Conservation (phyloP, 1,140 invertebrate genomes). For the Anoplolepis gracilipes region DNA sequence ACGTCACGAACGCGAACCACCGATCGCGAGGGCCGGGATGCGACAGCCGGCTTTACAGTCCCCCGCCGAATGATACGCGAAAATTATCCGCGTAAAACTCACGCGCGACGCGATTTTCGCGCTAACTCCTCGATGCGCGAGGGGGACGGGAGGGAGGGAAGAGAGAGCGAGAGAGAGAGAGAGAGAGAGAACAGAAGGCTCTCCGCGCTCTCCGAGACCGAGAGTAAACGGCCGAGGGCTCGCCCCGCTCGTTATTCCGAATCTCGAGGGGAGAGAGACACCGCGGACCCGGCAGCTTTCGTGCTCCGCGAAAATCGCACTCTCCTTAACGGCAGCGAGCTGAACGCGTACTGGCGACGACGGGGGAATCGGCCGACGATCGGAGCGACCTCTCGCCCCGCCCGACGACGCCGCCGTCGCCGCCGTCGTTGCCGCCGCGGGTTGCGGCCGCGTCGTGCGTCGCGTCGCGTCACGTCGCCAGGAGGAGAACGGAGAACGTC, state of each 20-base stretch:
- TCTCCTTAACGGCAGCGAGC: slow-evolving; percentile 80
- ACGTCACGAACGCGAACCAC: background rate
- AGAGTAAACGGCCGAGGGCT: background rate
- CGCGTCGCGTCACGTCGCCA: slow-evolving; percentile 1
- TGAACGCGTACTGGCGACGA: slow-evolving; percentile 78
- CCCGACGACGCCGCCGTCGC: slow-evolving; percentile 78
- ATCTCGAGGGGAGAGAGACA: slow-evolving; percentile 31
- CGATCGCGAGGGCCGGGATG: background rate
- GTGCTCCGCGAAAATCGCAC: slow-evolving; percentile 44
- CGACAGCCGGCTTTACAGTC: background rate
- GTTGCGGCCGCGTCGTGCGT: slow-evolving; percentile 4
- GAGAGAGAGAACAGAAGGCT: background rate
- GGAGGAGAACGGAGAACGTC: slow-evolving; percentile 67
- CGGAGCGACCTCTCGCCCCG: slow-evolving; percentile 83
- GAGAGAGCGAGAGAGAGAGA: background rate
- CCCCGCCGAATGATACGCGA: background rate
- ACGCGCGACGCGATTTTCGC: background rate
- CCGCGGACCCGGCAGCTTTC: slow-evolving; percentile 32
- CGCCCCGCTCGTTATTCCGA: slow-evolving; percentile 30
- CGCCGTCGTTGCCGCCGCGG: slow-evolving; percentile 17
- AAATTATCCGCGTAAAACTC: background rate
- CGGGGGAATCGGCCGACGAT: slow-evolving; percentile 70
- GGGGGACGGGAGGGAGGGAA: too few relatives aligned
- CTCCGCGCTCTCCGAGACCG: slow-evolving; percentile 19
- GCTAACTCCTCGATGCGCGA: slow-evolving; percentile 10